phyloP scores from a whole-genome alignment of 2,113 vertebrate genomes.

The Hippocampus comes region DNA sequence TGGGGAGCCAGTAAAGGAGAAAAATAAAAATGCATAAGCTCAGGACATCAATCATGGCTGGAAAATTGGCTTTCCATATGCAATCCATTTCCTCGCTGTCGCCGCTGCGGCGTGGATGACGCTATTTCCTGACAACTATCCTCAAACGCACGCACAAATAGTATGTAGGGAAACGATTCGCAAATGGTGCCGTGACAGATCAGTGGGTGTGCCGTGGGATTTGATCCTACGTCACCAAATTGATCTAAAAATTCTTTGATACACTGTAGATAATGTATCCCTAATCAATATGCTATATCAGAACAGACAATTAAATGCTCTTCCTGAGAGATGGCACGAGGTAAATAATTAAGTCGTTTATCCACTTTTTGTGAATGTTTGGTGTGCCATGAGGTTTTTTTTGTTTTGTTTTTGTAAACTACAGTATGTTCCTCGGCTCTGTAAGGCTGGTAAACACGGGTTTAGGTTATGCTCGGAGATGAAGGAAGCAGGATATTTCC shows the following conservation, averaged over 20 bases:
- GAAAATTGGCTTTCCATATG: slow-evolving; percentile 46
- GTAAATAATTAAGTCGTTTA: too few relatives aligned
- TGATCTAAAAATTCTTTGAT: background rate
- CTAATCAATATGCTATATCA: background rate
- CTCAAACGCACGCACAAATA: slow-evolving; percentile 23
- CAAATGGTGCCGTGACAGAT: background rate
- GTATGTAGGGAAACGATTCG: background rate
- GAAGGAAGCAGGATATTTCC: too few relatives aligned
- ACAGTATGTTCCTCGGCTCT: too few relatives aligned
- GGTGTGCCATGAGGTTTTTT: too few relatives aligned
- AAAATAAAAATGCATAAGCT: slow-evolving; percentile 65
- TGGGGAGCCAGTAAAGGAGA: slow-evolving; percentile 54
- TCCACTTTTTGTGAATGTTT: too few relatives aligned
- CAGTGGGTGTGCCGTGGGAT: background rate
- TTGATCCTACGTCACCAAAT: background rate
- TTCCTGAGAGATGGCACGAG: too few relatives aligned
- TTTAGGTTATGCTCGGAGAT: too few relatives aligned
- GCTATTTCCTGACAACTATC: slow-evolving; percentile 37
- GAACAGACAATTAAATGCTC: background rate
- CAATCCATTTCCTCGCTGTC: slow-evolving; percentile 51
- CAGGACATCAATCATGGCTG: slow-evolving; percentile 54
- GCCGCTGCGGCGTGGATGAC: slow-evolving; percentile 30
- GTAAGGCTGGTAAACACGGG: too few relatives aligned
- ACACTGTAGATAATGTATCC: background rate
- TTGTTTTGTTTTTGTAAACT: too few relatives aligned